A percentile compares a stretch with the other conserved stretches of the same genome.
These are phyloP conservation scores for Melanotaenia trifasciata DNA, from an alignment of 2,797 vertebrate species.

Conservation along the genomic window DNA sequence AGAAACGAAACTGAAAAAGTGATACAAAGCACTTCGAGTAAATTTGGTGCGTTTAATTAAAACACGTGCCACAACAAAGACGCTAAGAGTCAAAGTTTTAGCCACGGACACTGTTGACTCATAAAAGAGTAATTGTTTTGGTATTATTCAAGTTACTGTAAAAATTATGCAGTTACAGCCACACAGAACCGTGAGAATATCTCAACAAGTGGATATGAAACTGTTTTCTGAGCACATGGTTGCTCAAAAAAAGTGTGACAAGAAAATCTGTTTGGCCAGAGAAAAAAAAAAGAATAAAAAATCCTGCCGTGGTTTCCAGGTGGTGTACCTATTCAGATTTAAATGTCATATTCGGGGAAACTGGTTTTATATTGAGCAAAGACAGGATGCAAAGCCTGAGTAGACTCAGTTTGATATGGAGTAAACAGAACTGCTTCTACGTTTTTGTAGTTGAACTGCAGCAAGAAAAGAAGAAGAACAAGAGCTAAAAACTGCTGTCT, in stretches of 20 bases:
- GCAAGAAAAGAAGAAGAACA: constrained; percentile 31
- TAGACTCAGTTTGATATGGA: constrained; percentile 49
- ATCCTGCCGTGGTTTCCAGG: constrained; percentile 16
- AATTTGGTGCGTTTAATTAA: constrained; percentile 88
- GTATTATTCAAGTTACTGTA: constrained; percentile 85
- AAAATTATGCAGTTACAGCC: constrained; percentile 44
- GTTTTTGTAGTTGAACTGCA: constrained; percentile 58
- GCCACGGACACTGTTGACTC: constrained; percentile 81
- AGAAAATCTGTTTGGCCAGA: constrained; percentile 43
- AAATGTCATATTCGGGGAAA: constrained; percentile 78
- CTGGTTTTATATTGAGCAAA: constrained; percentile 14
- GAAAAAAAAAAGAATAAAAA: constrained; percentile 7
- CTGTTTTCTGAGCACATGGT: constrained; percentile 3
- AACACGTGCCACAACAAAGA: constrained; percentile 86
- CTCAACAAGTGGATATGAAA: constrained; percentile 50
- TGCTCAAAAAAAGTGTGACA: constrained; percentile 20
- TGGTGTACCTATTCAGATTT: constrained; percentile 38
- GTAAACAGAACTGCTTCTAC: constrained; percentile 36
- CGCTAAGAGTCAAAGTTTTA: constrained; percentile 73
- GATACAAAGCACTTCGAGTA: constrained; percentile 84
- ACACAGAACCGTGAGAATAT: constrained; percentile 66
- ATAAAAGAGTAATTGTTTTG: constrained; percentile 78
- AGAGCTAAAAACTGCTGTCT: constrained; percentile 41
- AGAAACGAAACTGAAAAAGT: constrained; percentile 74
- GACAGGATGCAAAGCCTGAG: constrained; percentile 57